Evolutionary conservation across 1,140 invertebrate species (phyloP).

Genomic region (Drosophila nannoptera): DNA sequence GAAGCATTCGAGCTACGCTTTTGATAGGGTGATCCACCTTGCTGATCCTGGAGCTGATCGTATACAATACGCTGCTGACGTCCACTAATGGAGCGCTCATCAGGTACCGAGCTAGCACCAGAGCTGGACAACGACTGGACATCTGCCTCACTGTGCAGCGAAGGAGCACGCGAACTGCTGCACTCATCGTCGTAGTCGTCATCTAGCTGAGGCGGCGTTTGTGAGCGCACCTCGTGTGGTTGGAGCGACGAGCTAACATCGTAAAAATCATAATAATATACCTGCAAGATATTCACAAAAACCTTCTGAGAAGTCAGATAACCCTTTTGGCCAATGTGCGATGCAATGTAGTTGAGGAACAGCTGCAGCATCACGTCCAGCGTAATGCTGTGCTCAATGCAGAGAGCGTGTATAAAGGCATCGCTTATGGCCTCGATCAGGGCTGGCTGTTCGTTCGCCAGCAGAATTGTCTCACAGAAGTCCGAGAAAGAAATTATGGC

Average conservation of each 20-base stretch:
- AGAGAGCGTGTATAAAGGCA: conserved; percentile 73
- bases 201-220: conserved; percentile 65
- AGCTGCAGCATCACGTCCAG: conserved; percentile 68
- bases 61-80: conserved; percentile 72
- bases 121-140: conserved; percentile 72
- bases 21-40: conserved; percentile 55
- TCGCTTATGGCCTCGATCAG: conserved; percentile 77
- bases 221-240: conserved; percentile 55
- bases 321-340: conserved; percentile 74
- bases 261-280: conserved; percentile 72
- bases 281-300: conserved; percentile 71
- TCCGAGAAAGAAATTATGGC: conserved; percentile 72
- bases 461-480: conserved; percentile 73
- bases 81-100: conserved; percentile 61
- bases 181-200: conserved; percentile 73
- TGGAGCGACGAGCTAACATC: conserved; percentile 69
- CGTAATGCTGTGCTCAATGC: conserved; percentile 68
- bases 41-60: conserved; percentile 72
- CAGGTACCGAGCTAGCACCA: conserved; percentile 65
- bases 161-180: conserved; percentile 64
- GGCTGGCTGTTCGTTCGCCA: conserved; percentile 64
- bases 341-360: conserved; percentile 77
- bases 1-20: conserved; percentile 69
- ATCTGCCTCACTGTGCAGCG: conserved; percentile 71
- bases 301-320: conserved; percentile 78